Evolutionary conservation across 2,888 invertebrate species (phyloP), one percentile per base, ranked within the genome.

Genomic region (Physocephala rufipes): DNA sequence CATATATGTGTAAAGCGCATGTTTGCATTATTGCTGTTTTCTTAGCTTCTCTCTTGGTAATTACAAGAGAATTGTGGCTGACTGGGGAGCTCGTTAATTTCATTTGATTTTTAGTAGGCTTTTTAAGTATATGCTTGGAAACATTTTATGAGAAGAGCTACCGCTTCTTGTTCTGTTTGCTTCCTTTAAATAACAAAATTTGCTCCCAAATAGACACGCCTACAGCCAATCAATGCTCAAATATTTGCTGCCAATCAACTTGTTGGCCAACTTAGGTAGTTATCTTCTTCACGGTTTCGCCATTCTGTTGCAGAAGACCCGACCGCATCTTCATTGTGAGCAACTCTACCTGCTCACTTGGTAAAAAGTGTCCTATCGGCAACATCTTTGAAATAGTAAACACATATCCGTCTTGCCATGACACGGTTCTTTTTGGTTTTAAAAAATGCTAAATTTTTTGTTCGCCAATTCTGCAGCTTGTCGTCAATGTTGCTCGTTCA

Each of bases 401-500:
- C n/a, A 16, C 49, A 13, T 13, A n/a, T 4, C 16, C 49, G 9
- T 36, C 36, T 7, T 9, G 36, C 4, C 4, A 9, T 9, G 36
- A 9, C 9, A 36, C 9, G 36, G 36, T 9, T 4, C 36, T 36
- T 71, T 19, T 51, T 26, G 30, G 21, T 28, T 15, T 26, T 28
- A 63, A 30, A n/a, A 13, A 30, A 19, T 28, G 30, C 12, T 70
- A 55, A 58, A 24, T 58, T 28, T 36, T 47, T 67, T 73, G 78
- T 75, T 71, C 73, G 82, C 78, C 78, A 78, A 78, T 81, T 81
- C 76, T 76, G 76, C 76, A 71, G 73, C 75, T 74, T 73, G 53
- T 49, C 36, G 77, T n/a, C n/a, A n/a, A n/a, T n/a, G n/a, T 74
- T 82, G 77, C 79, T 82, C 81, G 82, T 77, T 81, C 81, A 80